Base-by-base conservation (phyloP, 2,888 invertebrate genomes). In the Tethea ocularis region DNA sequence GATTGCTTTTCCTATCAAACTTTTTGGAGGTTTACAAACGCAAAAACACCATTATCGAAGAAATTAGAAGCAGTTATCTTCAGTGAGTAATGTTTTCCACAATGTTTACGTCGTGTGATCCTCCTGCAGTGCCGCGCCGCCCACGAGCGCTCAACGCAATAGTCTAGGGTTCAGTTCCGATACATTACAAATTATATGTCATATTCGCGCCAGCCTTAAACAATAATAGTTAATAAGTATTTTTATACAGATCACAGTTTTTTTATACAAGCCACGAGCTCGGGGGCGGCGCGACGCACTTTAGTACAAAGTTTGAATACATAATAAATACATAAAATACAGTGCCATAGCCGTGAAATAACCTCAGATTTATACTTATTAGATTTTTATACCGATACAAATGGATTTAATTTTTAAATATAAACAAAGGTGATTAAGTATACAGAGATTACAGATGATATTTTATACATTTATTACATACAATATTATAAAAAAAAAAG, bases 351-450 rank as follows among this genome's bases (percentile, higher is more conserved):
- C 89, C 90, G 77, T 82, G 81, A 83, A 77, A 79, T 82, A 89
- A 93, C 93, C 93, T 92, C 93, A 93, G 88, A 92, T 89, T 89
- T 91, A 91, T 91, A 91, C 90, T 88, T 90, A 92, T 82, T 91
- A 92, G 91, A 92, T 91, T 93, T 90, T 93, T 91, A 93, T 93
- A 93, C 92, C 92, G 88, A 91, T 91, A 93, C 90, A 92, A 92
- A 93, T 93, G 92, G 92, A 93, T 93, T 93, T 93, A 93, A 91
- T 93, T 93, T 91, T 93, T 89, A 92, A 93, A 90, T 91, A 92
- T 91, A 87, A 88, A 89, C 89, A 90, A 91, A 88, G 88, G 90
- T 92, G 92, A 92, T 91, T 93, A 91, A 89, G 91, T 92, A 92
- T 93, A 93, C 92, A 93, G 92, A 93, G 90, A 93, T 91, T 91